Evolutionary conservation across 2,113 vertebrate genomes (phyloP), one percentile per base, ranked within the genome.

Genomic region (Oreochromis spilurus): DNA sequence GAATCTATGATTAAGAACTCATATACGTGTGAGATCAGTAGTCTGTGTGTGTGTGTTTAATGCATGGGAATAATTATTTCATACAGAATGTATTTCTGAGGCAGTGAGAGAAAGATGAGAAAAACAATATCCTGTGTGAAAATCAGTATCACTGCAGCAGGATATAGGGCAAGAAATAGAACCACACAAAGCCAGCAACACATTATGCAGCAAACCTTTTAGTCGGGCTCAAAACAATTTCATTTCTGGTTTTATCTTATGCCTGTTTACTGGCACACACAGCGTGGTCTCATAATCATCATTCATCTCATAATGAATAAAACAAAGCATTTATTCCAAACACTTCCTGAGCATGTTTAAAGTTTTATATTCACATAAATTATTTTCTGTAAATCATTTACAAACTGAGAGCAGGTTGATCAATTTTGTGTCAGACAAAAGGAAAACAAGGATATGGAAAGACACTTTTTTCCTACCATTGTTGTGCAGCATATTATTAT

Each of bases 111-210:
- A 62, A 48, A 19, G 19, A 91, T 19, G 43, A 57, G 86, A n/a
- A 90, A 86, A 53, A 67, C 8, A 87, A 87, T 89, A 62, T 82
- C 40, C 48, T 77, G 29, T 8, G 75, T 79, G 50, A 58, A 83
- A 87, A 86, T 72, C 40, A 8, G 84, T 87, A 88, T 89, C 70
- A 58, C 65, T 82, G 16, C 12, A 21, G 10, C n/a, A 38, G 40
- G 9, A 6, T 75, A 6, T 2, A 13, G 24, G 24, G 26, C 5
- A 17, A 70, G 84, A 85, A 85, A 84, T 92, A 91, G 89, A 67
- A 83, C 38, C 31, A 48, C 45, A 36, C 36, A 36, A 31, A 31
- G 31, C 31, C 31, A 31, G 1, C 8, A 9, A 36, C 13, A 19
- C 9, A 16, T 50, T 17, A 26, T n/a, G 31, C 7, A 24, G 2